Evolutionary conservation across 35 echinoderm and acorn worm genomes (phyloP).

Genomic region (Ptychodera flava): DNA sequence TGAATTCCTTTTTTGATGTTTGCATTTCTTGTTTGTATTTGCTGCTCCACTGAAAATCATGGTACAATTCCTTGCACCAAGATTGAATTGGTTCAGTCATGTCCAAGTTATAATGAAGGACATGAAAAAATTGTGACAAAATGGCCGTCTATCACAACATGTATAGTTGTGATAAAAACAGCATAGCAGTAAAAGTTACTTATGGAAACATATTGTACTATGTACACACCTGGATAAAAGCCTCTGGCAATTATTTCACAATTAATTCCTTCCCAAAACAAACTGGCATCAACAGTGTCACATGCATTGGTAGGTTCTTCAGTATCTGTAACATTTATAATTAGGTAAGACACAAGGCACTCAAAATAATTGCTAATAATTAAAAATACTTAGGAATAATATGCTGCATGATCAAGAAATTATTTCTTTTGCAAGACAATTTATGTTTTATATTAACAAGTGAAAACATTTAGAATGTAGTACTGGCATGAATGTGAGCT

Average conservation of each 20-base stretch:
- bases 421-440: not conserved
- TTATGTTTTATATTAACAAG: too few species aligned
- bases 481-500: not conserved
- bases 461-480: too few species aligned
- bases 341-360: not conserved
- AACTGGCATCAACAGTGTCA: not conserved
- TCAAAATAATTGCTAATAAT: not conserved
- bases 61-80: too few species aligned
- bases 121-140: not conserved
- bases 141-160: not conserved
- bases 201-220: not conserved
- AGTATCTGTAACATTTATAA: not conserved
- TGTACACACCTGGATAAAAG: not conserved
- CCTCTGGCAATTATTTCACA: not conserved
- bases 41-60: too few species aligned
- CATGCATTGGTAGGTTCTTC: not conserved
- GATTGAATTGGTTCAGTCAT: too few species aligned
- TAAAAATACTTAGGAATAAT: not conserved
- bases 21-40: too few species aligned
- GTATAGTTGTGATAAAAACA: too few species aligned
- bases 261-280: not conserved
- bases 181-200: not conserved
- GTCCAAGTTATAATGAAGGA: not conserved
- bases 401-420: not conserved
- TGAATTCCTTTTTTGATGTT: too few species aligned